Evolutionary conservation across 2,888 invertebrate species (phyloP).

Genomic region (Entomobrya proxima): DNA sequence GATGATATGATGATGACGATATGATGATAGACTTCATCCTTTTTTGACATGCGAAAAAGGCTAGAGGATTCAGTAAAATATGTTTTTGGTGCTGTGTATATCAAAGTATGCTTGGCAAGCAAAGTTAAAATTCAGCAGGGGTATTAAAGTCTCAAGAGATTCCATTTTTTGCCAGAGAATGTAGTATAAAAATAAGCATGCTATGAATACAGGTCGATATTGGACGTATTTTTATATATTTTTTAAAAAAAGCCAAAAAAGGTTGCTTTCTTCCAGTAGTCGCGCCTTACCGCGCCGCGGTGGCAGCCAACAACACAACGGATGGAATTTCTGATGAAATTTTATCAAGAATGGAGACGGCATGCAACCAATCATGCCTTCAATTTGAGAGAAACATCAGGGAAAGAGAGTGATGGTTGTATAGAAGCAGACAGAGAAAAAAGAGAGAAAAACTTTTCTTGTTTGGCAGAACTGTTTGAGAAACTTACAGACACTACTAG

Average conservation of each 20-base stretch:
- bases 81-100: not conserved
- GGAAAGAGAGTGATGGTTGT: not conserved
- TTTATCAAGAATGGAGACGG: slow-evolving; percentile 40
- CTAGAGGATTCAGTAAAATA: not conserved
- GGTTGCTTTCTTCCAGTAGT: slow-evolving; percentile 12
- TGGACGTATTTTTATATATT: slow-evolving; percentile 26
- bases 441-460: slow-evolving; percentile 5
- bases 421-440: not conserved
- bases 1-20: slow-evolving; percentile 5
- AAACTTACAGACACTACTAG: slow-evolving; percentile 44
- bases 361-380: slow-evolving; percentile 47
- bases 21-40: slow-evolving; percentile 12
- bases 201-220: not conserved
- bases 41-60: slow-evolving; percentile 16
- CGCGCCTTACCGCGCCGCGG: not conserved
- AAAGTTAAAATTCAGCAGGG: slow-evolving; percentile 55
- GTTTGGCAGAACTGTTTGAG: slow-evolving; percentile 1
- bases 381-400: not conserved
- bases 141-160: slow-evolving; percentile 51
- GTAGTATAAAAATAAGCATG: slow-evolving; percentile 34
- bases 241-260: slow-evolving; percentile 28
- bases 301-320: not conserved
- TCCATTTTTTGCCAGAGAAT: slow-evolving; percentile 42
- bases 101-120: slow-evolving; percentile 45
- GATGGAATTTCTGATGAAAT: slow-evolving; percentile 14